Evolutionary conservation across 2,113 vertebrate species (phyloP), one percentile per base, ranked within the genome.

Genomic region (Zosterops japonicus): DNA sequence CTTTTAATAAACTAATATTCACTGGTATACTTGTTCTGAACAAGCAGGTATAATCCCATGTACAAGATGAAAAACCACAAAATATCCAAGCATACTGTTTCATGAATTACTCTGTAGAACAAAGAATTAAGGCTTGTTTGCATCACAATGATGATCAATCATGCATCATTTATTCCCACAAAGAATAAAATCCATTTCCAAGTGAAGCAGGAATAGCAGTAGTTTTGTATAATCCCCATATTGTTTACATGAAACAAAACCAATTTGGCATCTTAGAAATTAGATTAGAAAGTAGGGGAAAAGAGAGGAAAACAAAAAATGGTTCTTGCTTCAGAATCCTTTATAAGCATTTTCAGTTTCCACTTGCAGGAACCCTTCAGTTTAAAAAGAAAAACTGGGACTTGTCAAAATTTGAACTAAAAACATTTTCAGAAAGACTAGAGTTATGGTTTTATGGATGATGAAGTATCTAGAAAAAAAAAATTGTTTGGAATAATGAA

Each of bases 401-500:
- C 23, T 72, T 80, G 50, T 19, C 46, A 83, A 77, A 3, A 59
- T 44, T 64, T 70, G 29, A 89, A 59, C 33, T 42, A 87, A 42
- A 72, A 79, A 80, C 20, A 47, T 46, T 65, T 85, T 65, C 57
- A 79, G 64, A 89, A 83, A 82, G 50, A 63, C 35, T 21, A 27
- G 31, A 42, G 27, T 71, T 91, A 83, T 1, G 7, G 42, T 88
- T 90, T 41, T 39, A n/a, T 0, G 47, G 55, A 76, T 39, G 50
- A 55, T 20, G 35, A 93, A 93, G 57, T 41, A 68, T 33, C 46
- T 46, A 82, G 39, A 83, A 52, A 76, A 89, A 91, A 83, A 67
- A 78, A 29, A 49, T 28, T 56, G 82, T 80, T 72, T 95, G 96
- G 96, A 97, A 97, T 94, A 97, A 94, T 41, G 29, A 96, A 93